Base-by-base conservation (phyloP, 2,113 vertebrate genomes). In the Picathartes gymnocephalus region DNA sequence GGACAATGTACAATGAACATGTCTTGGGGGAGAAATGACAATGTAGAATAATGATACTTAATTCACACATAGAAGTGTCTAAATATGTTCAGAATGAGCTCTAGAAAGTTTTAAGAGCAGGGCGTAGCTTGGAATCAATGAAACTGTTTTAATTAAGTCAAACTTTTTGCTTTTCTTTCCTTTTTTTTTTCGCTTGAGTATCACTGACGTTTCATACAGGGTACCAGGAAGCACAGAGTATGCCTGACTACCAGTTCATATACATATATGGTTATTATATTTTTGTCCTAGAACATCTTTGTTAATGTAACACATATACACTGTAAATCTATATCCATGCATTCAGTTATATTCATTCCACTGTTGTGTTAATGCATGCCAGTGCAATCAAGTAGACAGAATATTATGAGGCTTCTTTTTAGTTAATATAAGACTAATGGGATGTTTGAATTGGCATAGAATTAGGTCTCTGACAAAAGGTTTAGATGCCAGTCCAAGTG, bases 401-500 rank as follows among this genome's bases (percentile, higher is more conserved):
- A 92, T 93, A 91, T 92, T 94, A 80, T 31, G 4, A 88, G 60
- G 53, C 74, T 88, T 97, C 92, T 85, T 69, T 14, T 87, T 97
- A 88, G 64, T 91, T 96, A 76, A 85, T 96, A 16, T 88, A 96
- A 81, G 53, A 86, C 77, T 92, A 94, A 92, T 92, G 57, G 78
- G 56, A 79, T 96, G 74, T 92, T 96, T 94, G 58, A 96, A 93
- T 81, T 97, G 93, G 53, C 81, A 42, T 85, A 61, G 73, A 97
- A 89, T 97, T 97, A 91, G 81, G 61, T 95, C 86, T 94, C 91
- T 96, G 54, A 89, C 86, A 93, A 96, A 96, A 97, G 79, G 23
- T 96, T 97, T 95, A 58, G 88, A 90, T 96, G 94, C 92, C 84
- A 95, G 92, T 91, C 96, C 60, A 94, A 95, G 80, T 97, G 96